Base-by-base conservation (phyloP, 1,140 invertebrate genomes). In the Euwallacea similis region DNA sequence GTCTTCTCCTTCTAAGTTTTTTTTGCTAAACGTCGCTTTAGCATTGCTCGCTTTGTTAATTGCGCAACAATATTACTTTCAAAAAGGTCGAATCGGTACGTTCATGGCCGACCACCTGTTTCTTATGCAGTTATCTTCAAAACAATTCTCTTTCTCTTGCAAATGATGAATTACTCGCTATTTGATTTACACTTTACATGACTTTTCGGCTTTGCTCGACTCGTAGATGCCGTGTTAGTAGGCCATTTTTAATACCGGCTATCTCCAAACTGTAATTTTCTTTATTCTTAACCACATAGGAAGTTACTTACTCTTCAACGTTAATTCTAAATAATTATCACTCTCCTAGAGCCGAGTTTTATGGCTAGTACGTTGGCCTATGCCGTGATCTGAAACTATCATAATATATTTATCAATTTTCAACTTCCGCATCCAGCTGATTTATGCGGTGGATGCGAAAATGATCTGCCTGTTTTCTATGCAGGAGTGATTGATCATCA, bases 401-500 rank as follows among this genome's bases (percentile, higher is more conserved):
- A 63, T 63, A 63, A 44, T 63, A 46, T 63, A 63, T 63, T 47
- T 63, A 62, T 62, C 42, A 44, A 13, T 64, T 53, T 53, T 64
- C 53, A 16, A 53, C 62, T 64, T 64, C 62, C 62, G 62, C 46
- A 64, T 64, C 62, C 47, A 15, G 62, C 62, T 64, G 62, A 64
- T 64, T 64, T 64, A 64, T 64, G 62, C 46, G 7, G 62, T 41
- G n/a, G 46, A 64, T 64, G 62, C 62, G 53, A 64, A 64, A 64
- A 64, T 64, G 47, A 53, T 16, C 62, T 10, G 62, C 44, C 62
- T 15, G 47, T 64, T 64, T 53, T 9, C 15, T 47, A 15, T 50
- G 53, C 62, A 50, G 46, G 53, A 64, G 62, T 64, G 62, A 64
- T 64, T 64, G 62, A 64, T 64, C 62, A 53, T 16, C 62, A 64